These are phyloP conservation scores for Lonchura striata DNA, from an alignment of 2,113 vertebrate species.

Conservation along the genomic window DNA sequence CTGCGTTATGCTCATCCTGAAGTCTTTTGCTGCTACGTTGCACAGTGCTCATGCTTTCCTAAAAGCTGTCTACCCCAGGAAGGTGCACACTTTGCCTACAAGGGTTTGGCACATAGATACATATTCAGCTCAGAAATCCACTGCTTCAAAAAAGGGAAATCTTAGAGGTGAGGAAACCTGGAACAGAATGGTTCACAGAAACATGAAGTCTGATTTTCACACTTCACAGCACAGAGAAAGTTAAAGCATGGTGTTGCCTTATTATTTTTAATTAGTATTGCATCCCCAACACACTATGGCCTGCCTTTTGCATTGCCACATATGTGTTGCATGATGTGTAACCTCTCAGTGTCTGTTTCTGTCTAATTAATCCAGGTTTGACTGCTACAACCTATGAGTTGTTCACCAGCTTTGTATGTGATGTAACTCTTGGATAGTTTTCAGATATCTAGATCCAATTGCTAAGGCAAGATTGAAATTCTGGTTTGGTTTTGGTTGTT, in stretches of 20 bases:
- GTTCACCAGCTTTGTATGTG: rapidly evolving
- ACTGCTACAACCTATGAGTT: neutral
- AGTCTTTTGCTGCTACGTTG: neutral
- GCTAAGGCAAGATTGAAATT: neutral
- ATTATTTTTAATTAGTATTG: neutral
- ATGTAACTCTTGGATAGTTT: neutral
- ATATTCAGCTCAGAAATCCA: neutral
- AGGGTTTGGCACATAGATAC: neutral
- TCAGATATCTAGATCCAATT: neutral
- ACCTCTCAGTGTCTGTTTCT: neutral
- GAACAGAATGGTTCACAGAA: neutral
- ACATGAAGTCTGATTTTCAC: neutral
- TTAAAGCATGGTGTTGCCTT: neutral
- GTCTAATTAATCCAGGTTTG: neutral
- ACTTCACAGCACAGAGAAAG: neutral
- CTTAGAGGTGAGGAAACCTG: neutral
- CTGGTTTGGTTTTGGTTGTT: neutral
- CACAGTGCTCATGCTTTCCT: neutral
- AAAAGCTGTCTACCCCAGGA: neutral
- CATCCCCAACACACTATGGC: neutral
- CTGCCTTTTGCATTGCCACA: neutral
- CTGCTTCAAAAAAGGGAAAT: neutral
- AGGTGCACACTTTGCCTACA: neutral
- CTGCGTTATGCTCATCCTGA: rapidly evolving
- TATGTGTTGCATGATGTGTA: neutral